phyloP scores from a whole-genome alignment of 2,113 vertebrate species.

The Ictalurus furcatus region DNA sequence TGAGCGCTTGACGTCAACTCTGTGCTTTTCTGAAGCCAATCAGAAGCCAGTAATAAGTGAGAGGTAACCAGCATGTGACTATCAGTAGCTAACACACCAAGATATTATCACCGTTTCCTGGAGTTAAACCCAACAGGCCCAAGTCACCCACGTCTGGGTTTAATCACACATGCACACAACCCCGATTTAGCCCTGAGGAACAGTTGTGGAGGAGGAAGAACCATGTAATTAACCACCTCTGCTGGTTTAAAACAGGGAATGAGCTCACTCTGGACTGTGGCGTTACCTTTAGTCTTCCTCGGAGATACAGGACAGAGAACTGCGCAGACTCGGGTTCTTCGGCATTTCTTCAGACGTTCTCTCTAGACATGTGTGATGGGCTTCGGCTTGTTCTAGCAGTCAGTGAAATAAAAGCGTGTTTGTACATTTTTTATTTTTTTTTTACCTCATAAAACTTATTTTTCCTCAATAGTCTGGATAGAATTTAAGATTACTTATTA shows the following conservation, averaged over 20 bases:
- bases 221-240: conserved; percentile 50
- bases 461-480: neutral
- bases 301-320: conserved; percentile 1
- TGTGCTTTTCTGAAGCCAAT: neutral
- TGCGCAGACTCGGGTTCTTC: conserved; percentile 21
- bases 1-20: neutral
- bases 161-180: conserved; percentile 18
- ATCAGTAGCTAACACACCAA: conserved; percentile 25
- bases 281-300: conserved; percentile 19
- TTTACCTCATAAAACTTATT: neutral
- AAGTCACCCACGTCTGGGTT: conserved; percentile 22
- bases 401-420: neutral
- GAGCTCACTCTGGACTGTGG: conserved; percentile 32
- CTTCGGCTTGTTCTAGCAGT: conserved; percentile 8
- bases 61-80: conserved; percentile 28
- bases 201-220: conserved; percentile 41
- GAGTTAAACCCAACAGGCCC: conserved; percentile 21
- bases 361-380: neutral
- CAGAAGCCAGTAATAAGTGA: conserved; percentile 8
- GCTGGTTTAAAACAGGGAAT: conserved; percentile 35
- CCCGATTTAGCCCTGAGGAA: conserved; percentile 44
- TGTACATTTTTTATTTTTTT: neutral
- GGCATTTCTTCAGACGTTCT: conserved; percentile 11
- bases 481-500: neutral
- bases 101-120: conserved; percentile 28